Evolutionary conservation across 2,797 vertebrate genomes (phyloP).

Genomic region (Megaceryle alcyon): DNA sequence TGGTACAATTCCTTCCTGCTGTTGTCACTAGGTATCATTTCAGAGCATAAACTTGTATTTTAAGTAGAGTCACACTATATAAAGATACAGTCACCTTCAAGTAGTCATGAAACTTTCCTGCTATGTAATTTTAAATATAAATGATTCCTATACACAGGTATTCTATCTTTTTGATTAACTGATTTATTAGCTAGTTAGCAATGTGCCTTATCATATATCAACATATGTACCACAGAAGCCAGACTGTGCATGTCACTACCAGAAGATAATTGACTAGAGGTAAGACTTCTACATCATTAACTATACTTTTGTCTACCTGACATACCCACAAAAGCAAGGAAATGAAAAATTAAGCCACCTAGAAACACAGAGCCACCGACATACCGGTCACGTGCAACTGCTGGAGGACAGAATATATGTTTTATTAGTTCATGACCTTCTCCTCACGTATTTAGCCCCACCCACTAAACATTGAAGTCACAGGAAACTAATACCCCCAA

Average conservation of each 20-base stretch:
- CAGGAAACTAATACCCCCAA: neutral
- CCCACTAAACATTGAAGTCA: neutral
- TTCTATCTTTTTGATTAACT: neutral
- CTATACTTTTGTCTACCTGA: neutral
- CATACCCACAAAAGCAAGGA: neutral
- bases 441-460: neutral
- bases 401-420: neutral
- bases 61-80: neutral
- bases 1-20: neutral
- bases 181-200: neutral
- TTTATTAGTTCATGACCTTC: neutral
- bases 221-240: neutral
- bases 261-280: neutral
- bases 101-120: neutral
- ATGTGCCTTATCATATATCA: neutral
- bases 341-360: neutral
- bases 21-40: neutral
- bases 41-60: neutral
- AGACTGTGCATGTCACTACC: neutral
- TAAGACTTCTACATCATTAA: neutral
- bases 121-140: neutral
- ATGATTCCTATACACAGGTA: neutral
- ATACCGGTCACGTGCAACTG: fast-evolving
- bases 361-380: neutral
- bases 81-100: neutral